Conservation (phyloP, 2,797 vertebrate genomes). For the Pseudochirops cupreus region DNA sequence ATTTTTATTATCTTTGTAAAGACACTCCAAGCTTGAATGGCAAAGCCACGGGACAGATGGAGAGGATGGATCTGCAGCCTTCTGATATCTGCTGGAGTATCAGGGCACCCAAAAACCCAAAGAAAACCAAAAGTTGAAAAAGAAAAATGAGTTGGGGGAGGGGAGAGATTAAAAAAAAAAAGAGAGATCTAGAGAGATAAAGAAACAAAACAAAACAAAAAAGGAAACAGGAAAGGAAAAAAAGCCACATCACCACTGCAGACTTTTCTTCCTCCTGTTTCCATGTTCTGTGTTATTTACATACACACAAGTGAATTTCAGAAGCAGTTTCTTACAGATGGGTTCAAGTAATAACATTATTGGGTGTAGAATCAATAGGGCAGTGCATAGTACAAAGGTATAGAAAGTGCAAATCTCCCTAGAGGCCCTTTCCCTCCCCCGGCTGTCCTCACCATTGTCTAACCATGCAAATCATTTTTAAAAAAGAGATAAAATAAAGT, state of each 20-base stretch:
- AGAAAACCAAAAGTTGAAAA: slow-evolving; percentile 30
- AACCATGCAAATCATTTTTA: slow-evolving; percentile 90
- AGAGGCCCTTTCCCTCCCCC: slow-evolving; percentile 90
- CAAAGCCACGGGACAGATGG: slow-evolving; percentile 95
- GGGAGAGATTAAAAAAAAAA: slow-evolving; percentile 57
- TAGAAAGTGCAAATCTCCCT: slow-evolving; percentile 99
- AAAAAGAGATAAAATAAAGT: slow-evolving; percentile 88
- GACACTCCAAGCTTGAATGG: slow-evolving; percentile 98
- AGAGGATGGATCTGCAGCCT: slow-evolving; percentile 92
- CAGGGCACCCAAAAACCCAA: slow-evolving; percentile 89
- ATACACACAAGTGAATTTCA: slow-evolving; percentile 94
- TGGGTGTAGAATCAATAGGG: slow-evolving; percentile 99
- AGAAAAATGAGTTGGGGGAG: neutral
- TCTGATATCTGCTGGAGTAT: slow-evolving; percentile 92
- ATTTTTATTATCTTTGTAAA: slow-evolving; percentile 96
- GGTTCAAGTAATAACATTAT: slow-evolving; percentile 99
- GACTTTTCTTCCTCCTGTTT: slow-evolving; percentile 86
- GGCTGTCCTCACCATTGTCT: slow-evolving; percentile 89
- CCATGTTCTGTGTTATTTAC: slow-evolving; percentile 94
- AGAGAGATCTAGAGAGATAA: slow-evolving; percentile 48
- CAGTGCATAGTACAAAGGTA: slow-evolving; percentile 99
- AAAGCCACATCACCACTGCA: slow-evolving; percentile 82
- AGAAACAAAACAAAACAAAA: slow-evolving; percentile 67
- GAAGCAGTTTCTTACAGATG: slow-evolving; percentile 94
- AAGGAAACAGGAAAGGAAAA: slow-evolving; percentile 73